A percentile compares a stretch with the other conserved stretches of the same genome.
Conservation (phyloP, 2,113 vertebrate species). For the Cyanocitta stelleri region DNA sequence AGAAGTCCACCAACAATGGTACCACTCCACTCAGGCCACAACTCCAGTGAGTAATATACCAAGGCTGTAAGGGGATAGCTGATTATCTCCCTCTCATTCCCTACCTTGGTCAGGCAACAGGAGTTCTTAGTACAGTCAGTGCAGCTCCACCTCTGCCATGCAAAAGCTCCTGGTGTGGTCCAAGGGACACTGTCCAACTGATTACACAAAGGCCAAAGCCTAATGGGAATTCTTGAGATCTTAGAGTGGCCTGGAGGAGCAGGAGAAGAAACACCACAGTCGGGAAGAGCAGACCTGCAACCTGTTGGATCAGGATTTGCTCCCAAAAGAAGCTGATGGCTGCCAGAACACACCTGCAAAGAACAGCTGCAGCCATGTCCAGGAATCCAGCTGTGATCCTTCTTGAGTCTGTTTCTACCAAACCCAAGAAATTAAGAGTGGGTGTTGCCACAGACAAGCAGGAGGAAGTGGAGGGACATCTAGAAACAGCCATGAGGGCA, state of each 20-base stretch:
- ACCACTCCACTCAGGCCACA: neutral
- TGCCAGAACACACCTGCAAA: conserved; percentile 79
- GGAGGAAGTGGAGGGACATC: neutral
- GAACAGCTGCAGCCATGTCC: conserved; percentile 80
- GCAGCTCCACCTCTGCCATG: neutral
- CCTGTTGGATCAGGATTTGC: conserved; percentile 81
- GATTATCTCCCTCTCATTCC: neutral
- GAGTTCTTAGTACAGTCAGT: neutral
- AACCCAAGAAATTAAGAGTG: neutral
- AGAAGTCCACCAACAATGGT: neutral
- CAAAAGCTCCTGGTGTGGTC: neutral
- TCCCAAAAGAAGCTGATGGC: conserved; percentile 84
- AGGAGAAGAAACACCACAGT: neutral
- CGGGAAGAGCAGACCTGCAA: conserved; percentile 85
- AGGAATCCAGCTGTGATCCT: conserved; percentile 81
- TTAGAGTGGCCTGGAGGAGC: neutral
- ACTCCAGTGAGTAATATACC: neutral
- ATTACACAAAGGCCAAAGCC: neutral
- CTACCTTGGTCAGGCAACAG: neutral
- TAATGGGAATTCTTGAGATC: neutral
- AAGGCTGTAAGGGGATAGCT: neutral
- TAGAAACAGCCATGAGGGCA: neutral
- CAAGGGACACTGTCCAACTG: neutral
- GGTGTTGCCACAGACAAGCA: neutral
- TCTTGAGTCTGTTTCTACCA: conserved; percentile 71